Evolutionary conservation across 1,140 invertebrate genomes (phyloP).

Genomic region (Ephestia elutella): DNA sequence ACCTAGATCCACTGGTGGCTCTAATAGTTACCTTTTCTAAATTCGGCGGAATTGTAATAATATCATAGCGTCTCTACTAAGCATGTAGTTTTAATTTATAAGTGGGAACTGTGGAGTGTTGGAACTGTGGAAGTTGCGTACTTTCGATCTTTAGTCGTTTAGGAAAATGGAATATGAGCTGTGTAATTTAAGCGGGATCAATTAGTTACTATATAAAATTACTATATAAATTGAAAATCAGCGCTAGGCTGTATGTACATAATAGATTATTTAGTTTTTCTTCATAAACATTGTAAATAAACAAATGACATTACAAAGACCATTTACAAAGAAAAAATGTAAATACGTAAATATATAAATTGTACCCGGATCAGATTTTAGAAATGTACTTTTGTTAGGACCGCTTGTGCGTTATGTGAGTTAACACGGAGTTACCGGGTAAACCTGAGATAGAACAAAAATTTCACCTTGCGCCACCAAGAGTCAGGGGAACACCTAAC

Average conservation of each 20-base stretch:
- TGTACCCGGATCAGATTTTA: neutral
- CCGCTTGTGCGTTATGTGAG: too few species aligned
- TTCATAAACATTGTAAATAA: constrained; percentile 34
- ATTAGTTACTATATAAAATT: constrained; percentile 66
- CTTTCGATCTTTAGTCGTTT: constrained; percentile 12
- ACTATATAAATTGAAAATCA: constrained; percentile 46
- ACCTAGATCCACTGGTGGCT: constrained; percentile 48
- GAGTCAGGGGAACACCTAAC: too few species aligned
- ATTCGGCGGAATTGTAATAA: neutral
- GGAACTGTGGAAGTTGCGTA: neutral
- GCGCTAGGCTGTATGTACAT: constrained; percentile 44
- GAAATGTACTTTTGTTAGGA: constrained; percentile 7
- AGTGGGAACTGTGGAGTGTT: neutral
- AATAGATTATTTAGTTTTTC: constrained; percentile 36
- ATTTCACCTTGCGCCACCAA: too few species aligned
- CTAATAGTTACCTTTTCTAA: too few species aligned
- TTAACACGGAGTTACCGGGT: too few species aligned
- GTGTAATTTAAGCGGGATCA: constrained; percentile 65
- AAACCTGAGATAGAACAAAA: too few species aligned
- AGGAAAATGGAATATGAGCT: constrained; percentile 37
- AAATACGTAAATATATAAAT: neutral
- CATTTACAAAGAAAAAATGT: neutral
- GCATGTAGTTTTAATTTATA: constrained; percentile 20
- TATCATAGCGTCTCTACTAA: constrained; percentile 34
- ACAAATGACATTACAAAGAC: neutral